Conservation (phyloP, 1,140 invertebrate genomes). For the Papilio polyxenes region DNA sequence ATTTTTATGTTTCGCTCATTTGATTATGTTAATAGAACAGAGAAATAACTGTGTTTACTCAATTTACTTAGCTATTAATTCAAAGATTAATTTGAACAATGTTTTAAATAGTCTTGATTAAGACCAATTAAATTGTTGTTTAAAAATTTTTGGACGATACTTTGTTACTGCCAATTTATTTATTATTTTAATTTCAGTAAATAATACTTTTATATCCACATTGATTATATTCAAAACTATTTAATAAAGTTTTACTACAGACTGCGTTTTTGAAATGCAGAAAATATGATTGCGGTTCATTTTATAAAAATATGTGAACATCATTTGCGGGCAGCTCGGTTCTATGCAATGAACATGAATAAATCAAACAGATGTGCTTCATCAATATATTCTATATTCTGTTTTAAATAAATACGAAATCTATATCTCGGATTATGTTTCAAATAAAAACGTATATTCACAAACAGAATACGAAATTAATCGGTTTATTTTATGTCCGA, state of each 20-base stretch:
- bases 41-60: too few species aligned
- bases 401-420: slow-evolving; percentile 24
- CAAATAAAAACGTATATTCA: not conserved
- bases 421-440: slow-evolving; percentile 20
- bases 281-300: slow-evolving; percentile 26
- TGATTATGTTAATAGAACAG: too few species aligned
- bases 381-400: not conserved
- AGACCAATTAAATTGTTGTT: too few species aligned
- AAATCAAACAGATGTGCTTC: slow-evolving; percentile 19
- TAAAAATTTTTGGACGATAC: too few species aligned
- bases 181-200: not conserved
- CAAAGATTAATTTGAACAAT: too few species aligned
- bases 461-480: not conserved
- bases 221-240: slow-evolving; percentile 4
- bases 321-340: slow-evolving; percentile 25
- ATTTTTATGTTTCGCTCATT: too few species aligned
- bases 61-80: too few species aligned
- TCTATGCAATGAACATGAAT: slow-evolving; percentile 18
- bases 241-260: not conserved
- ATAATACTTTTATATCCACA: not conserved
- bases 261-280: slow-evolving; percentile 1
- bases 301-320: slow-evolving; percentile 26
- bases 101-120: too few species aligned
- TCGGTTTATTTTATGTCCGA: not conserved
- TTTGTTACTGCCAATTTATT: not conserved